Evolutionary conservation across 2,888 invertebrate genomes (phyloP).

Genomic region (Ennomos quercinarius): DNA sequence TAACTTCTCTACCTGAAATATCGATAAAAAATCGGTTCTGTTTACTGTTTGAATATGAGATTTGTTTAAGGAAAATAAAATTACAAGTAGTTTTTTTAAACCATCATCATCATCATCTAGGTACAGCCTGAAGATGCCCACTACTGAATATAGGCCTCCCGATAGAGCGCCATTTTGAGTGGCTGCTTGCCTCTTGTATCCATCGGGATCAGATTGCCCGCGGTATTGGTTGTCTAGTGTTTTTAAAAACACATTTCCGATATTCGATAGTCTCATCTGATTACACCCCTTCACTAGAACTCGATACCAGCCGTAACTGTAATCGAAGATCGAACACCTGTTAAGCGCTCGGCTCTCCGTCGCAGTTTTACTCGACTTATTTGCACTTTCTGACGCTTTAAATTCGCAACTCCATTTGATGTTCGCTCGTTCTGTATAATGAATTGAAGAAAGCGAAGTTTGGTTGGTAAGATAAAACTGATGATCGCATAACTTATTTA

Average conservation of each 20-base stretch:
- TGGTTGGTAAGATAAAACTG: background rate
- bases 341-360: constrained; percentile 58
- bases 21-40: too few species aligned
- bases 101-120: too few species aligned
- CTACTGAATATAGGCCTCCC: too few species aligned
- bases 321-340: constrained; percentile 72
- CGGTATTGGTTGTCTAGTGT: background rate
- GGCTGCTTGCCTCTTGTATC: too few species aligned
- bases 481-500: too few species aligned
- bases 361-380: constrained; percentile 38
- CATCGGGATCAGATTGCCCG: too few species aligned
- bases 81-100: too few species aligned
- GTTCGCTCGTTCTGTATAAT: constrained; percentile 9
- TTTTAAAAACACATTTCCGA: constrained; percentile 35
- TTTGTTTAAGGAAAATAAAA: too few species aligned
- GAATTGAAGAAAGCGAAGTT: constrained; percentile 8
- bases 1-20: background rate
- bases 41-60: too few species aligned
- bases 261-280: constrained; percentile 15
- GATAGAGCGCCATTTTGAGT: too few species aligned
- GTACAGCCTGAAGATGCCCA: too few species aligned
- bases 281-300: constrained; percentile 39
- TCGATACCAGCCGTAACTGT: constrained; percentile 49
- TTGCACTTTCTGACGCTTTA: constrained; percentile 35
- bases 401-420: constrained; percentile 21